Evolutionary conservation across 2,113 vertebrate species (phyloP).

Genomic region (Myrmophylax atrothorax): DNA sequence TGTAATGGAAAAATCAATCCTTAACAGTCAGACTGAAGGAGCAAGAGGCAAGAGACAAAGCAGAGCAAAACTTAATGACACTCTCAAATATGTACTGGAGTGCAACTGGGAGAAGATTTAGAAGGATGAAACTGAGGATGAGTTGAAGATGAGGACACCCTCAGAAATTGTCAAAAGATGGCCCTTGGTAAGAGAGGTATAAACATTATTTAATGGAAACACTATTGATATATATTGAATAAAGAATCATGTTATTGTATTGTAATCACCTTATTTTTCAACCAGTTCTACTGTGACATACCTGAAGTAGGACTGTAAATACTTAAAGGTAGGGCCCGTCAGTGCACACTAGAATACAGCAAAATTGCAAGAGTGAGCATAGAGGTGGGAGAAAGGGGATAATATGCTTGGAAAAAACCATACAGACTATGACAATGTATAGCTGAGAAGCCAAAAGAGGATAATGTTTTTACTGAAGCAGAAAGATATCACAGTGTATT

Average conservation of each 20-base stretch:
- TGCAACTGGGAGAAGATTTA: neutral
- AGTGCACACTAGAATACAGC: neutral
- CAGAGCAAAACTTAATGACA: neutral
- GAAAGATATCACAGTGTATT: neutral
- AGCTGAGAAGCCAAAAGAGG: neutral
- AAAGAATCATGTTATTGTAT: neutral
- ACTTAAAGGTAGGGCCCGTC: neutral
- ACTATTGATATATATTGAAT: neutral
- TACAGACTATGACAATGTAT: neutral
- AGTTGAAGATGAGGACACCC: neutral
- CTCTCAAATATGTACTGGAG: neutral
- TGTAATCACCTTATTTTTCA: neutral
- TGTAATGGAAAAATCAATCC: neutral
- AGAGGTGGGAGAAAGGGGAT: neutral
- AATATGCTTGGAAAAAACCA: neutral
- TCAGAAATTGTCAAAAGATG: neutral
- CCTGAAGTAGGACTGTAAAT: neutral
- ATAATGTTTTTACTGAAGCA: neutral
- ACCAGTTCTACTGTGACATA: neutral
- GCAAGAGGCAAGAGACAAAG: neutral
- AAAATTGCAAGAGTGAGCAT: neutral
- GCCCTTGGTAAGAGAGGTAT: neutral
- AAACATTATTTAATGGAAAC: neutral
- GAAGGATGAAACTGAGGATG: neutral
- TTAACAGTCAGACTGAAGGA: neutral